Percentiles rank a stretch among this genome's conserved stretches.
These are phyloP conservation scores for Saccopteryx bilineata DNA, from an alignment of 2,113 vertebrate species.

Conservation along the genomic window DNA sequence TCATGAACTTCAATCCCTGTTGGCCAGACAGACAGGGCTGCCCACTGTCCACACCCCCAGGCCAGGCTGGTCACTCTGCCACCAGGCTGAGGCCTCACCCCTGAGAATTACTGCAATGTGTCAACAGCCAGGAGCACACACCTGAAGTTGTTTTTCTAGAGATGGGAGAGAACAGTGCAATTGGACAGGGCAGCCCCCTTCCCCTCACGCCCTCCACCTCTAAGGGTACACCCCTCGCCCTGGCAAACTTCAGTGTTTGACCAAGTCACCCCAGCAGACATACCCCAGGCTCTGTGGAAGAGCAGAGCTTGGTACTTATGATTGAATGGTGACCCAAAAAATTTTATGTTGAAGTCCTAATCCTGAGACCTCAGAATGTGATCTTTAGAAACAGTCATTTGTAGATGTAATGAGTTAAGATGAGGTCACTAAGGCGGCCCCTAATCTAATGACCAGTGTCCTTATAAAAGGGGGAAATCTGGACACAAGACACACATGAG, in stretches of 20 bases:
- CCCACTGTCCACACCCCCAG: not conserved
- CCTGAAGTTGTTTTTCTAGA: not conserved
- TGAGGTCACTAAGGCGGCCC: not conserved
- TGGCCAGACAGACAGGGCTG: rapidly evolving
- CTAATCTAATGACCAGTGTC: not conserved
- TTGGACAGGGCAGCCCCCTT: not conserved
- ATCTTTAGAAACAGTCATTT: not conserved
- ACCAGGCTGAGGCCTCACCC: not conserved
- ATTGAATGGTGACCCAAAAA: not conserved
- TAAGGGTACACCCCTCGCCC: not conserved
- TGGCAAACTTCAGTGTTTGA: not conserved
- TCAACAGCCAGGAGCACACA: not conserved
- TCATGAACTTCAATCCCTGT: not conserved
- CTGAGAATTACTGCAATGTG: rapidly evolving
- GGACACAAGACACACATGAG: not conserved
- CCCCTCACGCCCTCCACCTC: not conserved
- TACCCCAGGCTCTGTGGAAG: rapidly evolving
- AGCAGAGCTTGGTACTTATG: not conserved
- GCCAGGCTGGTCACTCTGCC: not conserved
- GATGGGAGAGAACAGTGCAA: not conserved
- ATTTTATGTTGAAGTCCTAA: not conserved
- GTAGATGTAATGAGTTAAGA: not conserved
- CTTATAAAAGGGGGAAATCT: not conserved
- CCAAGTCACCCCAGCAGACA: not conserved
- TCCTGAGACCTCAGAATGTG: not conserved